Conservation (phyloP, 2,797 vertebrate species). For the Arctocebus calabarensis region DNA sequence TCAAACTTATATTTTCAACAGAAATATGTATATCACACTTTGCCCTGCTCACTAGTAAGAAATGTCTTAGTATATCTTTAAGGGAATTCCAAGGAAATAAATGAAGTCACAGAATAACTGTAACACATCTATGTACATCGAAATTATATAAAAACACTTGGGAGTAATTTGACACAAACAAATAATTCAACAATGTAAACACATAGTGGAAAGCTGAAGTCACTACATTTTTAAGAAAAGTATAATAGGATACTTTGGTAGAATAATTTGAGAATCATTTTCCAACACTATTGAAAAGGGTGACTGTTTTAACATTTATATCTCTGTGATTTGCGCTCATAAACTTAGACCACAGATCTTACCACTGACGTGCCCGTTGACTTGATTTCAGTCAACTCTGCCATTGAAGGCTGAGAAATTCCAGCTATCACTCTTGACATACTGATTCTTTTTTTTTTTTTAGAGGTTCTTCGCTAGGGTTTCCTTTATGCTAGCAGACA, state of each 20-base stretch:
- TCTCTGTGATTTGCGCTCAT: background rate
- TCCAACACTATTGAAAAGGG: background rate
- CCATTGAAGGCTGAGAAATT: conserved; percentile 74
- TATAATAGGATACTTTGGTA: background rate
- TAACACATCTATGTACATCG: background rate
- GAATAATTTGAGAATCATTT: background rate
- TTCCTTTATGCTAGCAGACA: conserved; percentile 8
- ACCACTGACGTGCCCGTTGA: conserved; percentile 50
- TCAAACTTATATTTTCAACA: background rate
- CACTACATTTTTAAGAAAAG: background rate
- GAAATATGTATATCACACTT: too few species aligned
- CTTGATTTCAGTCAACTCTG: conserved; percentile 62
- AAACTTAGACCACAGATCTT: conserved; percentile 44
- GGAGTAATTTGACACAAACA: background rate
- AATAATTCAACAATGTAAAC: background rate
- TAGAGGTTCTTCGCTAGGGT: conserved; percentile 61
- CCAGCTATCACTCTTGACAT: conserved; percentile 70
- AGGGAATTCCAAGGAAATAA: background rate
- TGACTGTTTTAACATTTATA: background rate
- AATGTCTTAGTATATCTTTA: background rate
- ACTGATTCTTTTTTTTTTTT: conserved; percentile 24
- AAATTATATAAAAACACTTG: background rate
- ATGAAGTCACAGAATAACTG: background rate
- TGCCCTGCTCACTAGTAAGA: too few species aligned
- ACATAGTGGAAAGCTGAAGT: background rate